Evolutionary conservation across 2,797 vertebrate species (phyloP), one percentile per base, ranked within the genome.

Genomic region (Toxotes lorentzi): DNA sequence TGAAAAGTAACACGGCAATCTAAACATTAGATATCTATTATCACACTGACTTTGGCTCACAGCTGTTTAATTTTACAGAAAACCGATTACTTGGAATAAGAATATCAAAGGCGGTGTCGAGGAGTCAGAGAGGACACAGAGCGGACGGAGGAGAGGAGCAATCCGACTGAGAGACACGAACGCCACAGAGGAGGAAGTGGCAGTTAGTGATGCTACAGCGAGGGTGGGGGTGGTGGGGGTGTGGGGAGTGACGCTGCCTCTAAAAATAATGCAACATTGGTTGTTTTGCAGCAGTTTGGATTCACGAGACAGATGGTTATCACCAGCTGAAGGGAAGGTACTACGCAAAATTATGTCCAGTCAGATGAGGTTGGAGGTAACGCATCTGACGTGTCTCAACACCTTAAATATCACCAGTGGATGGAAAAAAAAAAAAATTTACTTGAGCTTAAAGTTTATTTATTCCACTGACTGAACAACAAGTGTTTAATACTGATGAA

Each of bases 231-330:
- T 5, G 10, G 62, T 1, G 2, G 5, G 6, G 30, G 5, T n/a
- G 21, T 6, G 13, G n/a, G 35, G 40, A 56, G 45, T 78, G 86
- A 86, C 62, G 84, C 30, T 5, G 48, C 27, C 34, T 53, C 89
- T 86, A 85, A 85, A 90, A 89, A 90, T 91, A 90, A 75, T 19
- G 32, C 72, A 21, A 24, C 66, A 77, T 14, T 16, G 17, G 69
- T 65, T 56, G 70, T 64, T 89, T 83, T 73, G 79, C 35, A 58
- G 59, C 47, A 53, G 66, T 87, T 59, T 47, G 56, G 43, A 78
- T 76, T 82, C 62, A 45, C 16, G 12, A 81, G 74, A 81, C 61
- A 72, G 73, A 82, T 30, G 43, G 47, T 3, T 7, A 16, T 76
- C 67, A 24, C 23, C 16, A 14, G 17, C 27, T 9, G n/a, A 74